Percentiles rank a stretch among this genome's conserved stretches.
Evolutionary conservation across 2,113 vertebrate species (phyloP).

Genomic region (Chitala chitala): DNA sequence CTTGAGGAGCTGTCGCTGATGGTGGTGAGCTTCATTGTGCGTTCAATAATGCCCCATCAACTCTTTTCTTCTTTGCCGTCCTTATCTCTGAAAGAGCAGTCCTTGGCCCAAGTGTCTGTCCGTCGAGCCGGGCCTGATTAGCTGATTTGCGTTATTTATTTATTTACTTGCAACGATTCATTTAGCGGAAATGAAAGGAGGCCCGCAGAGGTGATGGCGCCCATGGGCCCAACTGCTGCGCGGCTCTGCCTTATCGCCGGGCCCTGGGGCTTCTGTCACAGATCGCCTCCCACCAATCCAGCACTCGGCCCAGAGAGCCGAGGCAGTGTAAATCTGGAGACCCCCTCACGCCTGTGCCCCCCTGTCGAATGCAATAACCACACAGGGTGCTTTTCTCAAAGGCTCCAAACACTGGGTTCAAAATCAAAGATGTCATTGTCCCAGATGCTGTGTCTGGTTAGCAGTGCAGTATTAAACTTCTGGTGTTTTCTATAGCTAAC

Average conservation of each 20-base stretch:
- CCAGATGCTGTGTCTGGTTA: too few relatives aligned
- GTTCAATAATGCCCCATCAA: constrained; percentile 12
- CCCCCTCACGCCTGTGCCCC: constrained; percentile 36
- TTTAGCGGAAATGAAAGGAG: constrained; percentile 9
- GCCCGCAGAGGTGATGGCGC: background rate
- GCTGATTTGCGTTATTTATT: constrained; percentile 17
- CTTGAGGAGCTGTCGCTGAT: constrained; percentile 7
- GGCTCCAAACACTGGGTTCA: constrained; percentile 27
- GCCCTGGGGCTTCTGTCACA: background rate
- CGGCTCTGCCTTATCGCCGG: background rate
- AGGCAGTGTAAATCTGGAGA: constrained; percentile 39
- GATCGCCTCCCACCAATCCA: constrained; percentile 28
- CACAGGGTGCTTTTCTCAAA: constrained; percentile 33
- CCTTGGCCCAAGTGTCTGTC: constrained; percentile 2
- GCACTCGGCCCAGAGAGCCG: constrained; percentile 23
- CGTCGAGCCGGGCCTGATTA: background rate
- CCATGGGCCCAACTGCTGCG: background rate
- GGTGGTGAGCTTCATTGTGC: constrained; percentile 17
- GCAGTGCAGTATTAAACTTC: too few relatives aligned
- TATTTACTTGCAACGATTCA: constrained; percentile 15
- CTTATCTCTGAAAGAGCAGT: constrained; percentile 23
- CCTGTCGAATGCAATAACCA: constrained; percentile 34
- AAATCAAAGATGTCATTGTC: constrained; percentile 16
- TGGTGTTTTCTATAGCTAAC: too few relatives aligned
- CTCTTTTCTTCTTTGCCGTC: background rate